A percentile compares a stretch with the other conserved stretches of the same genome.
Evolutionary conservation across 2,113 vertebrate genomes (phyloP).

Genomic region (Noctilio leporinus): DNA sequence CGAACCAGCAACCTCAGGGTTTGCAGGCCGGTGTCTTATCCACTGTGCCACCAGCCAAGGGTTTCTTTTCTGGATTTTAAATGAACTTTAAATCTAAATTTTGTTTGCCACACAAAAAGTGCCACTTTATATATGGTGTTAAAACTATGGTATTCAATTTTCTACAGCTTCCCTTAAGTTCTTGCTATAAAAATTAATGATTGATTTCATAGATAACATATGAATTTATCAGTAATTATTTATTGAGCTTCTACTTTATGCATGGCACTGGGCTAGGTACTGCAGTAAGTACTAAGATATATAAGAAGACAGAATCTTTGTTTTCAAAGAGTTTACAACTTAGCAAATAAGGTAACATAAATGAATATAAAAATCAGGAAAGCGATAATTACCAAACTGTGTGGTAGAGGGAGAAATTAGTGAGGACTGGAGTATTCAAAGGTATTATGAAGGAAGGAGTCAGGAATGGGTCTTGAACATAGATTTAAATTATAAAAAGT

Average conservation of each 20-base stretch:
- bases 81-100: not conserved
- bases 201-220: not conserved
- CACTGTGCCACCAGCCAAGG: too few species aligned
- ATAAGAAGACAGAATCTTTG: not conserved
- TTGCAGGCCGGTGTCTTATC: too few species aligned
- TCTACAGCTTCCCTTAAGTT: not conserved
- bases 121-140: not conserved
- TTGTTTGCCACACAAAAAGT: not conserved
- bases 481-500: not conserved
- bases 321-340: not conserved
- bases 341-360: not conserved
- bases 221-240: conserved; percentile 6
- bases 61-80: not conserved
- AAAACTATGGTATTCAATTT: not conserved
- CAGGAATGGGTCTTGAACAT: not conserved
- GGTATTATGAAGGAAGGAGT: not conserved
- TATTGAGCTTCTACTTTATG: not conserved
- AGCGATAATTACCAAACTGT: not conserved
- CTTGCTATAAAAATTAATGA: not conserved
- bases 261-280: not conserved
- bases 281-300: not conserved
- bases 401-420: not conserved
- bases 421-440: not conserved
- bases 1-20: too few species aligned
- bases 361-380: not conserved